Conservation (phyloP, 2,797 vertebrate genomes). For the Paedocypris micromegethes region DNA sequence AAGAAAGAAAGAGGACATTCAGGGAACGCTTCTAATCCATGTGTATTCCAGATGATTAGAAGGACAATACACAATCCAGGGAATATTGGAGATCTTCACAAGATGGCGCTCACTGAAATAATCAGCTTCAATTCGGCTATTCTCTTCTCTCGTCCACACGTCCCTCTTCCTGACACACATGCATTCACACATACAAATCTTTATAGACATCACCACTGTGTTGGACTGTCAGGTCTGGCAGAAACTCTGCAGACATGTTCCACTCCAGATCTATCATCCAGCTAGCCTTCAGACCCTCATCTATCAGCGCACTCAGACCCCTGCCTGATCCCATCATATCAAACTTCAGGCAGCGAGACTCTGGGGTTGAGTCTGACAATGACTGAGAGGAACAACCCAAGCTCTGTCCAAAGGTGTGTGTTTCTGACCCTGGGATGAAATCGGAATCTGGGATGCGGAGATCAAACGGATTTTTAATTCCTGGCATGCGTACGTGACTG, state of each 20-base stretch:
- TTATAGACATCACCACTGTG: slow-evolving; percentile 23
- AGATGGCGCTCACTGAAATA: not conserved
- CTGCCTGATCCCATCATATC: slow-evolving; percentile 35
- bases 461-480: too few relatives aligned
- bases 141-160: slow-evolving; percentile 1
- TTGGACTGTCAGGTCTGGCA: slow-evolving; percentile 30
- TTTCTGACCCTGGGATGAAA: slow-evolving; percentile 30
- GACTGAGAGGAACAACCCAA: slow-evolving; percentile 1
- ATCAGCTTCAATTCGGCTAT: too few relatives aligned
- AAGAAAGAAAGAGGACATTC: slow-evolving; percentile 15
- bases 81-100: not conserved
- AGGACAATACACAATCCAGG: not conserved
- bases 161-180: slow-evolving; percentile 14
- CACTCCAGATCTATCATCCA: slow-evolving; percentile 34
- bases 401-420: slow-evolving; percentile 22
- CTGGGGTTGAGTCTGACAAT: slow-evolving; percentile 15
- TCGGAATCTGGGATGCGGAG: slow-evolving; percentile 24
- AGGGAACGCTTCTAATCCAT: slow-evolving; percentile 14
- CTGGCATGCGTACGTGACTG: too few relatives aligned
- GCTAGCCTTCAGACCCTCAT: slow-evolving; percentile 24
- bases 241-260: slow-evolving; percentile 26
- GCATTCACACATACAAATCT: slow-evolving; percentile 26
- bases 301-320: slow-evolving; percentile 17
- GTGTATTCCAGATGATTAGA: not conserved
- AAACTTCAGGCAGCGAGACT: slow-evolving; percentile 25